phyloP scores from a whole-genome alignment of 2,888 invertebrate species.

The Oscheius sp. region DNA sequence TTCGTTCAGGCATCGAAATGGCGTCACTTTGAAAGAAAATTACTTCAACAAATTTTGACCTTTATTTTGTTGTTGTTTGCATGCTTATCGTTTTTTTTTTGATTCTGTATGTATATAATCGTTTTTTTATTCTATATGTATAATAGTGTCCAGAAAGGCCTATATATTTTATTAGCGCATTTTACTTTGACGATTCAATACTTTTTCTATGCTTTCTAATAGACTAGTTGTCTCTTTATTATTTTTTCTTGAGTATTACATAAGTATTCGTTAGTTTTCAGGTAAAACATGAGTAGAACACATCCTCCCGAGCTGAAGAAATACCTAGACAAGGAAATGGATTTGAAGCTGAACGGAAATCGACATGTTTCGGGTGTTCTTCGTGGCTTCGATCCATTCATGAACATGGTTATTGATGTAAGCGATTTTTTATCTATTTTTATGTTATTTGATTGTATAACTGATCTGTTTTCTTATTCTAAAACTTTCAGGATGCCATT shows the following conservation, averaged over 20 bases:
- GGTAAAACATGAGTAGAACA: slow-evolving; percentile 74
- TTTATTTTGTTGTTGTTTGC: too few species aligned
- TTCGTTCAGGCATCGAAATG: too few species aligned
- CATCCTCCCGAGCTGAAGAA: slow-evolving; percentile 74
- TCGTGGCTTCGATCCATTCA: slow-evolving; percentile 98
- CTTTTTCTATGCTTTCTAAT: too few species aligned
- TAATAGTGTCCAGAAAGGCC: too few species aligned
- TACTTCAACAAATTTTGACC: too few species aligned
- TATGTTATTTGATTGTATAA: neutral
- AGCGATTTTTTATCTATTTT: neutral
- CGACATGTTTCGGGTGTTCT: slow-evolving; percentile 91
- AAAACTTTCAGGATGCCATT: slow-evolving; percentile 80
- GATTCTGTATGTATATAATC: too few species aligned
- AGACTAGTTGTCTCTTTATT: too few species aligned
- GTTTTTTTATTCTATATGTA: too few species aligned
- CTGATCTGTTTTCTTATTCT: neutral
- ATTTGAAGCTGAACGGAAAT: slow-evolving; percentile 91
- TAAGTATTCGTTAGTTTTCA: neutral
- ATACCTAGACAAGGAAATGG: slow-evolving; percentile 74
- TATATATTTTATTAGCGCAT: too few species aligned
- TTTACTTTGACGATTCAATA: too few species aligned
- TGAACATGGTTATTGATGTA: slow-evolving; percentile 84
- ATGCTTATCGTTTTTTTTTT: too few species aligned
- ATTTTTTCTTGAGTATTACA: neutral
- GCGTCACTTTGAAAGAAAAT: too few species aligned